These are phyloP conservation scores for Chelmon rostratus DNA, from an alignment of 2,797 vertebrate genomes.

Conservation along the genomic window DNA sequence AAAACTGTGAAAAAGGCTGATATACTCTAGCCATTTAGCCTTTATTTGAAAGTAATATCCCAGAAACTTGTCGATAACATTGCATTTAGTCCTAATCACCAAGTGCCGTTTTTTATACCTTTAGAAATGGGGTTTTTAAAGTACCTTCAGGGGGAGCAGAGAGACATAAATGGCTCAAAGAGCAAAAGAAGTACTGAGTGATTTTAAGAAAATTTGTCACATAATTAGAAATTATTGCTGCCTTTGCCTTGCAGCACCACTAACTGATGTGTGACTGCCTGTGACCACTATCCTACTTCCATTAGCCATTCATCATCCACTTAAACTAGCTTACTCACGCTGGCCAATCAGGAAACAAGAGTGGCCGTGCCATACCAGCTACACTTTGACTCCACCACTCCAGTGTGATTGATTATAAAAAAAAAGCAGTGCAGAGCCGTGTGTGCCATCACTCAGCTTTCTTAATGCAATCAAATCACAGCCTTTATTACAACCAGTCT, in stretches of 20 bases:
- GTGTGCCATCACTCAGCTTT: background rate
- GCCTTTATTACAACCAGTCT: background rate
- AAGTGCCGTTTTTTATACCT: background rate
- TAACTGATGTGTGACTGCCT: background rate
- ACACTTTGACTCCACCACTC: background rate
- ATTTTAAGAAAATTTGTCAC: background rate
- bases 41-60: background rate
- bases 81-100: background rate
- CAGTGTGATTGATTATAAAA: background rate
- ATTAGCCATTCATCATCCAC: background rate
- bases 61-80: background rate
- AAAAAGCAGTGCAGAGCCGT: background rate
- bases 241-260: background rate
- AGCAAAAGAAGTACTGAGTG: background rate
- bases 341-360: background rate
- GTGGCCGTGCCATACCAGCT: background rate
- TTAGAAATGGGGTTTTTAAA: background rate
- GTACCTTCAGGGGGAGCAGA: background rate
- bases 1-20: background rate
- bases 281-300: background rate
- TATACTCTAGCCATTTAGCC: background rate
- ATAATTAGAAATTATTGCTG: background rate
- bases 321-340: background rate
- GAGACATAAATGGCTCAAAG: background rate
- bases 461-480: background rate